These are phyloP conservation scores for Atta cephalotes DNA, from an alignment of 1,140 invertebrate genomes.

Conservation along the genomic window DNA sequence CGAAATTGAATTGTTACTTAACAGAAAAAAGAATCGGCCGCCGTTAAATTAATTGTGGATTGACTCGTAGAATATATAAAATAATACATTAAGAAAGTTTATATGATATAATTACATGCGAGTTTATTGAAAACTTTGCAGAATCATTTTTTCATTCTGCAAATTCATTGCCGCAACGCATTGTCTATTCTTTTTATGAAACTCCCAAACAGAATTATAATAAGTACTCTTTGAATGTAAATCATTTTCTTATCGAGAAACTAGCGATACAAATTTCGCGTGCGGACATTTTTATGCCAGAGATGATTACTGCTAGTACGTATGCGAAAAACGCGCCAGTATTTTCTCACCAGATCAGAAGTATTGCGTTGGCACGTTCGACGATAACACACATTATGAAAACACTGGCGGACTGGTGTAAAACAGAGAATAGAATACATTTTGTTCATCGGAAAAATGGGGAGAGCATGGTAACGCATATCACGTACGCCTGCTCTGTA, in stretches of 20 bases:
- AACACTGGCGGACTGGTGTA: constrained; percentile 13
- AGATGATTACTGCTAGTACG: constrained; percentile 43
- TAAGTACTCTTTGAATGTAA: constrained; percentile 27
- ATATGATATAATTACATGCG: background rate
- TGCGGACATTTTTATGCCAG: background rate
- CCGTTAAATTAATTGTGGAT: background rate
- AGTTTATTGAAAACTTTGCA: constrained; percentile 17
- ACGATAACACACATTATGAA: constrained; percentile 47
- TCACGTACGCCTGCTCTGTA: background rate
- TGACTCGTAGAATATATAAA: background rate
- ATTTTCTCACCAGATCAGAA: constrained; percentile 27
- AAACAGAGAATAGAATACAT: constrained; percentile 44
- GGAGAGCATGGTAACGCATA: background rate
- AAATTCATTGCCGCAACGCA: constrained; percentile 6
- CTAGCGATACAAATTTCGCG: constrained; percentile 23
- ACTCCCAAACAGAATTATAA: constrained; percentile 7
- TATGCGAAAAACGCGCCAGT: constrained; percentile 11
- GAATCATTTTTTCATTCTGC: background rate
- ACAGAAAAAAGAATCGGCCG: background rate
- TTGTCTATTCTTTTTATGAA: constrained; percentile 7
- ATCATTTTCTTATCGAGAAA: constrained; percentile 54
- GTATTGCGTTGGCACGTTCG: constrained; percentile 42
- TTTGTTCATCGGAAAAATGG: constrained; percentile 17
- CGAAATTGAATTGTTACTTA: background rate
- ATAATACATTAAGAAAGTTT: background rate